A percentile compares a stretch with the other conserved stretches of the same genome.
These are phyloP conservation scores for Griposia aprilina DNA, from an alignment of 2,888 invertebrate species.

Conservation along the genomic window DNA sequence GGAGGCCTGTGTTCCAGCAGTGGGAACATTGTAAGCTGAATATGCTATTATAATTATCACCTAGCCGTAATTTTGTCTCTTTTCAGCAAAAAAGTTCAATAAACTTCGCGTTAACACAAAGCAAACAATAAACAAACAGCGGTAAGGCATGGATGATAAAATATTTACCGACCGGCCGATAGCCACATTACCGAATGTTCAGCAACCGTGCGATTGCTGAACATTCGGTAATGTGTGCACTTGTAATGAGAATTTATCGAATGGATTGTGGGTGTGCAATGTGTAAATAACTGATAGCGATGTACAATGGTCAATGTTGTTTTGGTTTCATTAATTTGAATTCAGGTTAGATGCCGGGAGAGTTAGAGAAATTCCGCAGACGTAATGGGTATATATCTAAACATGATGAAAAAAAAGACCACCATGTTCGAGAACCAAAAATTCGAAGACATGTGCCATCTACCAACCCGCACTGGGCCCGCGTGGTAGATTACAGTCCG, in stretches of 20 bases:
- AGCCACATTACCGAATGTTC: conserved; percentile 20
- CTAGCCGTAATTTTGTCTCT: background rate
- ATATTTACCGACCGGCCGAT: conserved; percentile 39
- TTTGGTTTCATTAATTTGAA: background rate
- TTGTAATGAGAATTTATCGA: conserved; percentile 31
- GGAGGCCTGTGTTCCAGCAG: too few species aligned
- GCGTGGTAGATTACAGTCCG: too few species aligned
- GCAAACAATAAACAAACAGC: conserved; percentile 15
- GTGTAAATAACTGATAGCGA: background rate
- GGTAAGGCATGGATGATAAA: conserved; percentile 18
- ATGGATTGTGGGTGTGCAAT: background rate
- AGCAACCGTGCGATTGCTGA: too few species aligned
- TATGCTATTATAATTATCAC: background rate
- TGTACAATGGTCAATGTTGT: background rate
- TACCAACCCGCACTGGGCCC: too few species aligned
- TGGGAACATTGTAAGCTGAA: too few species aligned
- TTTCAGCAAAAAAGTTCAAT: background rate
- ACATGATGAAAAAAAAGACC: too few species aligned
- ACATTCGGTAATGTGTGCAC: too few species aligned
- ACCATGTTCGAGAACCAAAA: too few species aligned
- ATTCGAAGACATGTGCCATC: too few species aligned
- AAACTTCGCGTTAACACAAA: conserved; percentile 23
- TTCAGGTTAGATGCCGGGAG: background rate
- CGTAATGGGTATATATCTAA: too few species aligned
- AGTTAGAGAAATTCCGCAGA: too few species aligned